Conservation (phyloP, 2,888 invertebrate species). For the Mythimna albipuncta region DNA sequence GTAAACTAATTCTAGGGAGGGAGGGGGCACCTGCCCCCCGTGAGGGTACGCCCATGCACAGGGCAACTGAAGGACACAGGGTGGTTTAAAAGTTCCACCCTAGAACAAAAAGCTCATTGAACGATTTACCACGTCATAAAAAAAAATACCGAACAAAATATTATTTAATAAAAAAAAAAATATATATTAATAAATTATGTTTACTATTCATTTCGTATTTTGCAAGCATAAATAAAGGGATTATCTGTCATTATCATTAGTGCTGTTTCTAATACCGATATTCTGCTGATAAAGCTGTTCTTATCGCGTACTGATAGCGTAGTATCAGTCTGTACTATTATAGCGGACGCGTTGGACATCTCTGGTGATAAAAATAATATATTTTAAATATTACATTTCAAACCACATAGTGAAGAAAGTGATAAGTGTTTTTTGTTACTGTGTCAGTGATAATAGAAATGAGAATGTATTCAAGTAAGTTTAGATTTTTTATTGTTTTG, state of each 20-base stretch:
- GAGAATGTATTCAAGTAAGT: conserved; percentile 74
- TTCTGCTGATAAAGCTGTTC: conserved; percentile 53
- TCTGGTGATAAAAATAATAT: conserved; percentile 24
- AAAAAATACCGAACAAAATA: no score
- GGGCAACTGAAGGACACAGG: no score
- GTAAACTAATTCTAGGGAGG: no score
- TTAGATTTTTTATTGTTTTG: not conserved
- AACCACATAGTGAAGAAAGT: conserved; percentile 3
- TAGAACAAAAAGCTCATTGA: no score
- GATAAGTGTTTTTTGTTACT: conserved; percentile 9
- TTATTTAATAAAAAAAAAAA: no score
- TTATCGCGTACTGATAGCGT: conserved; percentile 55
- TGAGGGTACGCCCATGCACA: no score
- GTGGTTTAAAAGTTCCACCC: no score
- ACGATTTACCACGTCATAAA: no score
- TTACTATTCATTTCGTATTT: conserved; percentile 6
- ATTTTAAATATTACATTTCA: not conserved
- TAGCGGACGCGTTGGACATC: conserved; percentile 34
- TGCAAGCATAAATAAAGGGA: conserved; percentile 39
- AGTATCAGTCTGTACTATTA: conserved; percentile 46
- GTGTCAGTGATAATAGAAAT: conserved; percentile 15
- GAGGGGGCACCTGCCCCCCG: no score
- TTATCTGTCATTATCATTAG: conserved; percentile 55
- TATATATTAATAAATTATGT: not conserved
- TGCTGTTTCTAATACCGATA: conserved; percentile 53